Percentiles rank a stretch among this genome's conserved stretches.
phyloP scores from a whole-genome alignment of 2,797 vertebrate genomes.

The Salarias fasciatus region DNA sequence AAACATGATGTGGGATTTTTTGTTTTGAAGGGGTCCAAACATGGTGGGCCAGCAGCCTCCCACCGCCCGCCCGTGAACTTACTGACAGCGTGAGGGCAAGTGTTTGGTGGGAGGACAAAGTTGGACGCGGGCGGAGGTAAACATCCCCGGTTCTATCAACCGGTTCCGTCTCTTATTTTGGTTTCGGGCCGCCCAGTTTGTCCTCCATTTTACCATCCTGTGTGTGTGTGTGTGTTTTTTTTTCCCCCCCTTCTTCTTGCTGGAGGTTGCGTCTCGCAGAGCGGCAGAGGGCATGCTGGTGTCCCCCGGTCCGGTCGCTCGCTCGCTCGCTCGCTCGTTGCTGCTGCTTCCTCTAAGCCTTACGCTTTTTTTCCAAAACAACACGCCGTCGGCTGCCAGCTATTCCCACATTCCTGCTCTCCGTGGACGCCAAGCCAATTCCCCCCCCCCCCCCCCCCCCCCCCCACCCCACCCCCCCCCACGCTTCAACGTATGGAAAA shows the following conservation, averaged over 20 bases:
- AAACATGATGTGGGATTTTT: constrained; percentile 69
- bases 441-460: not conserved
- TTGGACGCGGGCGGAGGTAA: constrained; percentile 36
- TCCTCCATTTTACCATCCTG: constrained; percentile 76
- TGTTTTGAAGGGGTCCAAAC: constrained; percentile 61
- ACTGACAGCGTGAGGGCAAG: constrained; percentile 53
- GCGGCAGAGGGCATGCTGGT: constrained; percentile 77
- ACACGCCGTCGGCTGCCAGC: constrained; percentile 75
- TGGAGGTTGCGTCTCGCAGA: constrained; percentile 54
- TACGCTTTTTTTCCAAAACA: constrained; percentile 68
- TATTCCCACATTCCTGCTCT: constrained; percentile 75
- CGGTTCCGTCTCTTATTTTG: constrained; percentile 45
- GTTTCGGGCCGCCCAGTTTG: constrained; percentile 52
- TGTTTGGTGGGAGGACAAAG: constrained; percentile 40
- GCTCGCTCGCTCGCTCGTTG: too few relatives aligned
- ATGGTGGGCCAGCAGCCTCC: constrained; percentile 31
- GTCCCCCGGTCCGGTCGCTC: constrained; percentile 67
- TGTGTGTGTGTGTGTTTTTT: constrained; percentile 51
- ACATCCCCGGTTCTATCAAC: constrained; percentile 39
- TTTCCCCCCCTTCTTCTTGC: not conserved
- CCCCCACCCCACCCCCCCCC: not conserved
- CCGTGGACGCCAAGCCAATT: constrained; percentile 64
- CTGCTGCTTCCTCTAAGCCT: constrained; percentile 58
- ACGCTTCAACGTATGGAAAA: constrained; percentile 68
- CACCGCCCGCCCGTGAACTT: constrained; percentile 59